These are phyloP conservation scores for Xenopus petersii DNA, from an alignment of 2,797 vertebrate species.

Conservation along the genomic window DNA sequence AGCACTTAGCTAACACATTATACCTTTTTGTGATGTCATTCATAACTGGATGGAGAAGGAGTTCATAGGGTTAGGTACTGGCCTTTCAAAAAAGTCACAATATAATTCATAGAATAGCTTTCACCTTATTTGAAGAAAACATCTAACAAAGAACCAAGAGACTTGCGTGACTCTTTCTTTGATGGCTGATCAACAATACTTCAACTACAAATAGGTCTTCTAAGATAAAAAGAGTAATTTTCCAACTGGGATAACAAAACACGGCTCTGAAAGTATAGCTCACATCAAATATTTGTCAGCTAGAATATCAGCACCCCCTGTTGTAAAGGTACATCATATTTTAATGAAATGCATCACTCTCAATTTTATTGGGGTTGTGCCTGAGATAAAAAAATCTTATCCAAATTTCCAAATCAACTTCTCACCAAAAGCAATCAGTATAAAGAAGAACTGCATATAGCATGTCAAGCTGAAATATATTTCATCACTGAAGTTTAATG, in stretches of 20 bases:
- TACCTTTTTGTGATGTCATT: neutral
- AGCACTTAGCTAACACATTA: too few species aligned
- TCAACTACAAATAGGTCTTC: slow-evolving; percentile 29
- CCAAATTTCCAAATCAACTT: too few species aligned
- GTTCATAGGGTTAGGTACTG: slow-evolving; percentile 15
- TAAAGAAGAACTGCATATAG: too few species aligned
- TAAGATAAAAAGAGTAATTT: slow-evolving; percentile 32
- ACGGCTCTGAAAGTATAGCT: slow-evolving; percentile 13
- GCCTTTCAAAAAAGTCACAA: slow-evolving; percentile 30
- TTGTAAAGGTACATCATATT: too few species aligned
- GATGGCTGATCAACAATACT: slow-evolving; percentile 38
- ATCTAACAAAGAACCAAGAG: slow-evolving; percentile 23
- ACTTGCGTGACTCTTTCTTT: slow-evolving; percentile 41
- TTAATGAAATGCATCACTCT: too few species aligned
- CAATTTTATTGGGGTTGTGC: too few species aligned
- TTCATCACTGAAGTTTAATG: too few species aligned
- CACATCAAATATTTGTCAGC: slow-evolving; percentile 5
- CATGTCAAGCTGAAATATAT: too few species aligned
- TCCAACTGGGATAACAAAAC: slow-evolving; percentile 33
- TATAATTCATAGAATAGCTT: slow-evolving; percentile 35
- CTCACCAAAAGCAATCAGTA: too few species aligned
- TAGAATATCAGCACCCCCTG: too few species aligned
- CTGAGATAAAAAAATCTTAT: too few species aligned
- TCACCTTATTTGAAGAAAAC: slow-evolving; percentile 32
- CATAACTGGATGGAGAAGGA: slow-evolving; percentile 13